Base-by-base conservation (phyloP, 2,888 invertebrate species). In the Capitulum mitella region DNA sequence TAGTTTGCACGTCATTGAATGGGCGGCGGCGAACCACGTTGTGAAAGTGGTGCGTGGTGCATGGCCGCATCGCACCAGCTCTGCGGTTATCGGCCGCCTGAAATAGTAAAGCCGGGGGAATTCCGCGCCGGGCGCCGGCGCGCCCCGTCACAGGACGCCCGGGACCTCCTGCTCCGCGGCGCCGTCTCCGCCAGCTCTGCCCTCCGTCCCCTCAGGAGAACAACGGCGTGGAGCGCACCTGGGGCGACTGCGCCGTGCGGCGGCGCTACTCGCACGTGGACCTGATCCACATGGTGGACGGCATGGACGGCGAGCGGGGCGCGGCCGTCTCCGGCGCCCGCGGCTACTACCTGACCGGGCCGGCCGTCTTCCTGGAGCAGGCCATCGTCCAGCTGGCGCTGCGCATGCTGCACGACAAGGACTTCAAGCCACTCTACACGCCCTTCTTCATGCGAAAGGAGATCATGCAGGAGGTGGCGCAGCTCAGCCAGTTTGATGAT, bases 401-500 rank as follows among this genome's bases (percentile, higher is more conserved):
- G 58, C 90, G 92, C 82, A 90, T 91, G 84, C 88, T 98, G 78
- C 87, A 91, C 80, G 89, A 90, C 76, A 91, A 92, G 85, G 90
- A 77, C 26, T 89, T 85, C 83, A 84, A 83, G 32, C 96, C 98
- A 0, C 88, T 99, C 0, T 98, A 98, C 84, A 97, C 98, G 0
- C 99, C 99, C 1, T 99, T 98, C 87, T 99, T 98, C 85, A 98
- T 99, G 97, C 90, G 93, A 78, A 99, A 99, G 88, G 98, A 99
- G 87, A 92, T 97, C 12, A 99, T 99, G 99, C 97, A 98, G 88
- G 98, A 99, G 89, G 99, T 99, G 16, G 99, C 99, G 0, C 99
- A 99, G 85, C 88, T 99, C 75, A 96, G 95, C 12, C 99, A 99
- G 87, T 99, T 99, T 86, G 99, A 99, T 85, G 99, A 99, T 83